Percentiles rank a stretch among this genome's conserved stretches.
Evolutionary conservation across 53 echinoderm and acorn worm species (phyloP).

Genomic region (Astropecten irregularis): DNA sequence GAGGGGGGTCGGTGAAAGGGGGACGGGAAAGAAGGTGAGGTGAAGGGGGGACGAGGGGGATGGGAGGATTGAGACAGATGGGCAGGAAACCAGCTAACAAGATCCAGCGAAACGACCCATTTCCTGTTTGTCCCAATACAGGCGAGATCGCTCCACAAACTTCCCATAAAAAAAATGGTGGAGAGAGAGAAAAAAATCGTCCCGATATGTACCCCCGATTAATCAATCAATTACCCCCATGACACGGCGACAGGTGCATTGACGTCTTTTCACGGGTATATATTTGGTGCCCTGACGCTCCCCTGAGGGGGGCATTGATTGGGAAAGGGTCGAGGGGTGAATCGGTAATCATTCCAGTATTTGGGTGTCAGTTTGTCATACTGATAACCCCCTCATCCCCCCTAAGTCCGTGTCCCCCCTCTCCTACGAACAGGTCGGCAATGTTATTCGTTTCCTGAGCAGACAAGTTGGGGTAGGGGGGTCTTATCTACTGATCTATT

Average conservation of each 20-base stretch:
- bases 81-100: conserved; percentile 46
- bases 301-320: neutral
- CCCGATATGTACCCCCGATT: conserved; percentile 32
- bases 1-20: too few relatives aligned
- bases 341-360: conserved; percentile 28
- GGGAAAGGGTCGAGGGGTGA: neutral
- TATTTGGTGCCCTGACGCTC: conserved; percentile 21
- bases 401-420: too few relatives aligned
- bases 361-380: conserved; percentile 9
- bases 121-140: conserved; percentile 48
- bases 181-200: neutral
- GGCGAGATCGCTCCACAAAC: conserved; percentile 54
- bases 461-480: neutral
- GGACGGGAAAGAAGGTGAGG: too few relatives aligned
- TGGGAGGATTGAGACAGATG: conserved; percentile 44
- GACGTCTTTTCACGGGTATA: conserved; percentile 46
- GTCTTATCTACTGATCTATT: conserved; percentile 19
- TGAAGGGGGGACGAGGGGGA: neutral
- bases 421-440: conserved; percentile 8
- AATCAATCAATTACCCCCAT: conserved; percentile 49
- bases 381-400: conserved; percentile 6
- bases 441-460: conserved; percentile 56
- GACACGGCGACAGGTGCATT: conserved; percentile 43
- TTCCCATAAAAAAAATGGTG: conserved; percentile 48
- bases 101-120: conserved; percentile 55